Percentiles rank a stretch among this genome's conserved stretches.
These are phyloP conservation scores for Schizotus pectinicornis DNA, from an alignment of 2,888 invertebrate species.

Conservation along the genomic window DNA sequence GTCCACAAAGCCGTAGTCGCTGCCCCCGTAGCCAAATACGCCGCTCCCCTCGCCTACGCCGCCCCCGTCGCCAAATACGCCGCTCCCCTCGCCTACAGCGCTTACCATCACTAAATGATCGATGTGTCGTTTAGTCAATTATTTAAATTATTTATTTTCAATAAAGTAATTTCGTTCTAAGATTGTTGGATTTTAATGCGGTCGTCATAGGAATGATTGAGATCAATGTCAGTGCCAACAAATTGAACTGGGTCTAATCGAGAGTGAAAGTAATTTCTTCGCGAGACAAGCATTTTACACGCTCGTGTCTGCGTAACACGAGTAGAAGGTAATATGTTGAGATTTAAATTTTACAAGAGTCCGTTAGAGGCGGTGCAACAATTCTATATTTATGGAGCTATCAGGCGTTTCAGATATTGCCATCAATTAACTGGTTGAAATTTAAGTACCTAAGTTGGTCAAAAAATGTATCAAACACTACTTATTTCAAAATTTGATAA, in stretches of 20 bases:
- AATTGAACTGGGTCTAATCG: slow-evolving; percentile 7
- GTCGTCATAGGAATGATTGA: slow-evolving; percentile 3
- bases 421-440: too few relatives aligned
- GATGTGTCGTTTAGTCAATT: background rate
- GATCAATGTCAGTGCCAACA: slow-evolving; percentile 25
- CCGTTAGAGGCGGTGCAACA: too few relatives aligned
- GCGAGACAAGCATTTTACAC: slow-evolving; percentile 8
- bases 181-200: slow-evolving; percentile 8
- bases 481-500: too few relatives aligned
- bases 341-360: too few relatives aligned
- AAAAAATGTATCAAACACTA: too few relatives aligned
- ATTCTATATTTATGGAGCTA: too few relatives aligned
- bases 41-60: slow-evolving; percentile 28
- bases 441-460: too few relatives aligned
- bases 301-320: background rate
- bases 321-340: too few relatives aligned
- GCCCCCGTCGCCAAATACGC: slow-evolving; percentile 27
- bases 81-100: slow-evolving; percentile 35
- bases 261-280: slow-evolving; percentile 29
- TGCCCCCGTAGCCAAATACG: slow-evolving; percentile 56
- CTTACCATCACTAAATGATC: slow-evolving; percentile 34
- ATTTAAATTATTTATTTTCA: slow-evolving; percentile 23
- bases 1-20: slow-evolving; percentile 27
- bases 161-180: slow-evolving; percentile 15
- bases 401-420: too few relatives aligned